Conservation (phyloP, 2,797 vertebrate species). For the Cyprinodon diabolis region DNA sequence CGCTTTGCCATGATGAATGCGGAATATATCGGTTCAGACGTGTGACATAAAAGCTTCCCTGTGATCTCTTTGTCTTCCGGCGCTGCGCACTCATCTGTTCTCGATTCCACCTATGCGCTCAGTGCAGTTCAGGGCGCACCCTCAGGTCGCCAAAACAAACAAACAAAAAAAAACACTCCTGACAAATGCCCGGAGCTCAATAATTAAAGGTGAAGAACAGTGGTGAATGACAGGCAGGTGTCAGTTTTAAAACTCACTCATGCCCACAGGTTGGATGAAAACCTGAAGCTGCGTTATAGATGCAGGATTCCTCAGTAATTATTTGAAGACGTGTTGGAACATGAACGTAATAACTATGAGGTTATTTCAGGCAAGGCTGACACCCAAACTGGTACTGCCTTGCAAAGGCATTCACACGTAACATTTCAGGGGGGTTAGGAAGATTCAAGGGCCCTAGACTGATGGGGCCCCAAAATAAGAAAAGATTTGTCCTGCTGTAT, state of each 20-base stretch:
- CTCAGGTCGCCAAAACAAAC: slow-evolving; percentile 48
- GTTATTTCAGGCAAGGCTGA: not conserved
- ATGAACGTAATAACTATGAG: slow-evolving; percentile 11
- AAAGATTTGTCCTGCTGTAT: too few species aligned
- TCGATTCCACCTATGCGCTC: slow-evolving; percentile 60
- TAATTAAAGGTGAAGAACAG: slow-evolving; percentile 45
- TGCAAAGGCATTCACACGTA: not conserved
- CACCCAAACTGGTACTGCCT: not conserved
- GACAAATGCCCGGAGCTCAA: slow-evolving; percentile 13
- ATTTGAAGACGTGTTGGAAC: slow-evolving; percentile 50
- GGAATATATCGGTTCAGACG: not conserved
- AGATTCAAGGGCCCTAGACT: too few species aligned
- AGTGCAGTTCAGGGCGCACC: slow-evolving; percentile 63
- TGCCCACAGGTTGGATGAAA: not conserved
- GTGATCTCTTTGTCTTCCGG: slow-evolving; percentile 34
- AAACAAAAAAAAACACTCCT: slow-evolving; percentile 60
- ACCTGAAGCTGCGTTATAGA: not conserved
- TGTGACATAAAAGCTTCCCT: not conserved
- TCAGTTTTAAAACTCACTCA: not conserved
- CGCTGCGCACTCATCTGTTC: slow-evolving; percentile 66
- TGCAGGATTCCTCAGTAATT: too few species aligned
- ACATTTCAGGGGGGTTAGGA: not conserved
- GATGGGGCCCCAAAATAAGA: too few species aligned
- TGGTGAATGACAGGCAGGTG: not conserved
- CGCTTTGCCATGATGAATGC: slow-evolving; percentile 79